phyloP scores from a whole-genome alignment of 2,113 vertebrate species.

The Oreochromis niloticus region DNA sequence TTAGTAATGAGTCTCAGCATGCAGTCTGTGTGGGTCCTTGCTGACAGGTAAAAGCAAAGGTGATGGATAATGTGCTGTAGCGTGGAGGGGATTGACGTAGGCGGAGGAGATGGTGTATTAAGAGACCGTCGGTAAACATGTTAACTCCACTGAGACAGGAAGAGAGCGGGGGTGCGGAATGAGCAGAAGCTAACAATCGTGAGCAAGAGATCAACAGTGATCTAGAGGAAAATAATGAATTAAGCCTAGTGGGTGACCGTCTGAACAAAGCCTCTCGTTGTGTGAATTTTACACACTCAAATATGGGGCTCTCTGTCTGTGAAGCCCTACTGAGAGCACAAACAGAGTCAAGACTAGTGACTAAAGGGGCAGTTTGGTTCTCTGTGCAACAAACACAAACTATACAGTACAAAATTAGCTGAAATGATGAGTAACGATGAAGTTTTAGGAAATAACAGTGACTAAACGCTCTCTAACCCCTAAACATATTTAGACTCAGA shows the following conservation, averaged over 20 bases:
- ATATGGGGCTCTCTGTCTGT: neutral
- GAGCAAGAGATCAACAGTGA: neutral
- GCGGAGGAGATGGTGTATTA: slow-evolving; percentile 5
- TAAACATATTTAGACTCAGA: neutral
- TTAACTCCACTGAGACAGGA: neutral
- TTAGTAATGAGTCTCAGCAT: neutral
- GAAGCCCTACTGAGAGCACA: neutral
- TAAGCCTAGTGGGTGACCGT: neutral
- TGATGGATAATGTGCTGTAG: slow-evolving; percentile 7
- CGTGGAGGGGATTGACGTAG: neutral
- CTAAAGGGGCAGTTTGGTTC: neutral
- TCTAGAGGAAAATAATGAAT: neutral
- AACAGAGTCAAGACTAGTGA: neutral
- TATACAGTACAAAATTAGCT: neutral
- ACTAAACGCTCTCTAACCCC: neutral
- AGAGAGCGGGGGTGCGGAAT: neutral
- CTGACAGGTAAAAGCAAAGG: slow-evolving; percentile 7
- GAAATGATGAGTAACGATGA: neutral
- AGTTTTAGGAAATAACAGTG: neutral
- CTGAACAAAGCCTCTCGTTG: neutral
- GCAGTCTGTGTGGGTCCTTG: neutral
- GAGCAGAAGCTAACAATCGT: neutral
- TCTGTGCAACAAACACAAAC: neutral
- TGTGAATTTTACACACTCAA: neutral
- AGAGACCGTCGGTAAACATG: neutral